phyloP scores from a whole-genome alignment of 1,140 invertebrate species.

The Drosophila tropicalis region DNA sequence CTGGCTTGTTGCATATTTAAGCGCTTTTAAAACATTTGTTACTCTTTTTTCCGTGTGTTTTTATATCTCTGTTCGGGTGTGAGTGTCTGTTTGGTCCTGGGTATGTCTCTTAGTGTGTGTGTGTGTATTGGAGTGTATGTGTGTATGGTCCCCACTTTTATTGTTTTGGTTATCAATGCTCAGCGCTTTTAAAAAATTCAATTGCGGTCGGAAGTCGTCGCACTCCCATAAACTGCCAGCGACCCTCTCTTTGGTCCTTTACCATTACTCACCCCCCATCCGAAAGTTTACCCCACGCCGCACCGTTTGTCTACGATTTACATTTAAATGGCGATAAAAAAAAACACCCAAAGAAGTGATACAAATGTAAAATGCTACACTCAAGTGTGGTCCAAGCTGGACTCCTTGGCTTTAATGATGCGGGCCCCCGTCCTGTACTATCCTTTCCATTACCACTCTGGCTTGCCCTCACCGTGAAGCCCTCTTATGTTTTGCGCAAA shows the following conservation, averaged over 20 bases:
- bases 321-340: slow-evolving; percentile 81
- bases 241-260: slow-evolving; percentile 8
- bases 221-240: slow-evolving; percentile 73
- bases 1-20: slow-evolving; percentile 76
- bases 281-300: background rate
- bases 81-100: slow-evolving; percentile 16
- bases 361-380: slow-evolving; percentile 78
- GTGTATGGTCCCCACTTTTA: slow-evolving; percentile 59
- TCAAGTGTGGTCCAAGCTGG: slow-evolving; percentile 47
- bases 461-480: background rate
- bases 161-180: slow-evolving; percentile 81
- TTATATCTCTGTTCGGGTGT: slow-evolving; percentile 11
- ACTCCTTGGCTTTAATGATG: slow-evolving; percentile 72
- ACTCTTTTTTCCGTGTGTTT: slow-evolving; percentile 30
- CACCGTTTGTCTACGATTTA: slow-evolving; percentile 69
- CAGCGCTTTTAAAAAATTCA: slow-evolving; percentile 82
- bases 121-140: slow-evolving; percentile 29
- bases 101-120: background rate
- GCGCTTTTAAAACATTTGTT: slow-evolving; percentile 74
- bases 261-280: slow-evolving; percentile 6
- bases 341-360: slow-evolving; percentile 47
- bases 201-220: slow-evolving; percentile 80
- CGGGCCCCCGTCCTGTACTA: slow-evolving; percentile 25
- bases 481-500: slow-evolving; percentile 62
- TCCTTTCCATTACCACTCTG: background rate